phyloP scores from a whole-genome alignment of 2,888 invertebrate species.

The Sycophila texana region DNA sequence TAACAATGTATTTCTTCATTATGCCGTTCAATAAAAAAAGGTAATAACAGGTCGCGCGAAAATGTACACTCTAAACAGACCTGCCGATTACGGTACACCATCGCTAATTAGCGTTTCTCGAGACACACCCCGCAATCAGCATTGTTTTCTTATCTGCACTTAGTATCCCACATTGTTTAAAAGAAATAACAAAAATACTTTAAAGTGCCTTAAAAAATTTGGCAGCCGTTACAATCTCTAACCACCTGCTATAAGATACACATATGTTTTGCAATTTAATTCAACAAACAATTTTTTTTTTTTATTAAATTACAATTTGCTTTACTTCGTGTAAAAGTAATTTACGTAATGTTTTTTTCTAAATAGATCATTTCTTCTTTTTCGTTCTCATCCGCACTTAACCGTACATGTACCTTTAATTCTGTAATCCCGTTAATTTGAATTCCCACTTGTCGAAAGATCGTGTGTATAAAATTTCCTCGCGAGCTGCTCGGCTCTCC shows the following conservation, averaged over 20 bases:
- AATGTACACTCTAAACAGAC: constrained; percentile 30
- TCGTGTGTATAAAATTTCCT: too few relatives aligned
- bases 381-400: too few relatives aligned
- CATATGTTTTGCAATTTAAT: too few relatives aligned
- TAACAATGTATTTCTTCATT: constrained; percentile 29
- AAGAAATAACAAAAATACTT: constrained; percentile 30
- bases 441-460: too few relatives aligned
- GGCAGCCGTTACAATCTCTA: not conserved
- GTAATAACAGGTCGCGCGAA: constrained; percentile 37
- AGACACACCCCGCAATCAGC: constrained; percentile 42
- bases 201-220: not conserved
- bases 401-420: too few relatives aligned
- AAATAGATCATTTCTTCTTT: too few relatives aligned
- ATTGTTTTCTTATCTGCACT: constrained; percentile 40
- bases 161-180: constrained; percentile 4
- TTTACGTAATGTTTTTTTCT: too few relatives aligned
- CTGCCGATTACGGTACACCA: constrained; percentile 36
- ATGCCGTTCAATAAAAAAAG: constrained; percentile 26
- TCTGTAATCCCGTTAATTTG: too few relatives aligned
- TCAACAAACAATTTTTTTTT: too few relatives aligned
- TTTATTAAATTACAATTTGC: too few relatives aligned
- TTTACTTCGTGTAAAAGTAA: too few relatives aligned
- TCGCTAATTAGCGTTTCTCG: constrained; percentile 38
- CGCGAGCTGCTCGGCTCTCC: too few relatives aligned
- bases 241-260: not conserved